A percentile compares a stretch with the other conserved stretches of the same genome.
Evolutionary conservation across 2,113 vertebrate genomes (phyloP).

Genomic region (Nannobrachium achirus): DNA sequence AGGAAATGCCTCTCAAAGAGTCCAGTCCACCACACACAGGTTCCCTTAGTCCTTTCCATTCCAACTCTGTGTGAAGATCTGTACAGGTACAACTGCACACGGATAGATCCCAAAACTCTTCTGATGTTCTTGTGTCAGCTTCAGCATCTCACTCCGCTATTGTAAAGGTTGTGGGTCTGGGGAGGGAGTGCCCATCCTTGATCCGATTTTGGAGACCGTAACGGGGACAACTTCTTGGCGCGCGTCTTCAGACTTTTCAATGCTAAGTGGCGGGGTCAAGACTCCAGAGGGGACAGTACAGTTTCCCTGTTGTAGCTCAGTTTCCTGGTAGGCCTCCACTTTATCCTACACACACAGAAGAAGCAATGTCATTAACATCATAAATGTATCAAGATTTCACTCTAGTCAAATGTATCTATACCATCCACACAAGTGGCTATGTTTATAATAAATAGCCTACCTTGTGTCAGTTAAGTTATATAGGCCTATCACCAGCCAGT

Average conservation of each 20-base stretch:
- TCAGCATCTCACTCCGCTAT: constrained; percentile 5
- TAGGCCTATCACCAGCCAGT: too few species aligned
- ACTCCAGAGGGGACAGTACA: constrained; percentile 86
- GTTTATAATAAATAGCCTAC: too few species aligned
- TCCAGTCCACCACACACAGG: neutral
- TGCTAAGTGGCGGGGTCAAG: constrained; percentile 92
- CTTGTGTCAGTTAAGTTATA: too few species aligned
- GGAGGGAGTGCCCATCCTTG: constrained; percentile 41
- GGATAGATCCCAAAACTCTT: neutral
- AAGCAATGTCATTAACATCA: neutral
- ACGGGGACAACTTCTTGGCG: neutral
- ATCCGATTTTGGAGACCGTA: constrained; percentile 31
- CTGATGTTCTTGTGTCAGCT: neutral
- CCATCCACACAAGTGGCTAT: too few species aligned
- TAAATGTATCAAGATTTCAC: too few species aligned
- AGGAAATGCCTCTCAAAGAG: neutral
- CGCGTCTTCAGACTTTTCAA: constrained; percentile 79
- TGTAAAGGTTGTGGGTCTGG: neutral
- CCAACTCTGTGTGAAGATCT: neutral
- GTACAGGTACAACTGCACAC: constrained; percentile 8
- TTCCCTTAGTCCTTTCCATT: neutral
- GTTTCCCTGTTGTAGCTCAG: constrained; percentile 79
- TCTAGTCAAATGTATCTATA: too few species aligned
- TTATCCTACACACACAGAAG: constrained; percentile 80
- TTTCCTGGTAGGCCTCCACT: constrained; percentile 85